A percentile compares a stretch with the other conserved stretches of the same genome.
Evolutionary conservation across 2,113 vertebrate species (phyloP).

Genomic region (Pungitius pungitius): DNA sequence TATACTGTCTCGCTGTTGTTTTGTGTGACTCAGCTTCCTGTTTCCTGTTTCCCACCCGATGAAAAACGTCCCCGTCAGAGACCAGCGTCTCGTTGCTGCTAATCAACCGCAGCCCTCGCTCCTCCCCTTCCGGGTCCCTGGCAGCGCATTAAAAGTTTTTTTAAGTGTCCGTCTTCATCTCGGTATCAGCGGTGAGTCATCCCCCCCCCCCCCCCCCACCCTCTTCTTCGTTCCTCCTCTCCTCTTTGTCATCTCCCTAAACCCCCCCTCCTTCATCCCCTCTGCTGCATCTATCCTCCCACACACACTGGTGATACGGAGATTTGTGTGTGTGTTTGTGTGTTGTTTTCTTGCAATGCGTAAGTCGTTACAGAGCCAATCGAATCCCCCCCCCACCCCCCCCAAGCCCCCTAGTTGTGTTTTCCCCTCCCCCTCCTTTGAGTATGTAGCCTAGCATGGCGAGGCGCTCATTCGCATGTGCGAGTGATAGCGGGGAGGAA

Average conservation of each 20-base stretch:
- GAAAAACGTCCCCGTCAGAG: conserved; percentile 46
- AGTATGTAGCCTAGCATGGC: conserved; percentile 83
- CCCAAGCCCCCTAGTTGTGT: conserved; percentile 22
- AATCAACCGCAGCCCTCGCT: conserved; percentile 27
- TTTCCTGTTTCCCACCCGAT: conserved; percentile 29
- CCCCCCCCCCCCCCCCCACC: conserved; percentile 32
- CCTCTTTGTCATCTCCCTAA: conserved; percentile 50
- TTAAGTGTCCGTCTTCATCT: conserved; percentile 54
- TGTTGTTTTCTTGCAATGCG: conserved; percentile 40
- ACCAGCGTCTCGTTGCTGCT: conserved; percentile 30
- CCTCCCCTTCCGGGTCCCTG: conserved; percentile 29
- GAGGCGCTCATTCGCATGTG: conserved; percentile 91
- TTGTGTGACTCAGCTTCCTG: conserved; percentile 30
- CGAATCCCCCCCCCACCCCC: conserved; percentile 11
- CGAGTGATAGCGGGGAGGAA: conserved; percentile 87
- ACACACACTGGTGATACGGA: conserved; percentile 22
- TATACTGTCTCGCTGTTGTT: neutral
- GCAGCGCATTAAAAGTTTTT: conserved; percentile 46
- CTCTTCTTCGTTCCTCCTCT: conserved; percentile 15
- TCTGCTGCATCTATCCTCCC: conserved; percentile 41
- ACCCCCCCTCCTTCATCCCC: conserved; percentile 27
- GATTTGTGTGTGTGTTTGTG: conserved; percentile 44
- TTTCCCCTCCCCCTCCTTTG: conserved; percentile 13
- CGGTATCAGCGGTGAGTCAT: conserved; percentile 55
- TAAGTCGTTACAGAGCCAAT: conserved; percentile 39